Evolutionary conservation across 2,797 vertebrate genomes (phyloP), one percentile per base, ranked within the genome.

Genomic region (Buphagus erythrorhynchus): DNA sequence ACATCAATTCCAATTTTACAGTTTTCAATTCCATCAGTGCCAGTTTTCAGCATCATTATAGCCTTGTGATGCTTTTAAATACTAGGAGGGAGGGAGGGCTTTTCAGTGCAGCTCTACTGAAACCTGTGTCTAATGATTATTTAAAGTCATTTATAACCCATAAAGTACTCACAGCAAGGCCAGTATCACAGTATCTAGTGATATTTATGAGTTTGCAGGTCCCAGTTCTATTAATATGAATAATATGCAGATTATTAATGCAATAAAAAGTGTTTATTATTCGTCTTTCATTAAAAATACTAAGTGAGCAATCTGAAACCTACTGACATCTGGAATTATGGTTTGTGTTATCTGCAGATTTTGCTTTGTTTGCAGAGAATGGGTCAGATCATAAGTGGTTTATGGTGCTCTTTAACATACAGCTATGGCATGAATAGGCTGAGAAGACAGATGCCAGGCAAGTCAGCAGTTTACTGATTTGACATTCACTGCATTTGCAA

Each of bases 111-210:
- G 43, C 40, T 90, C 28, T 49, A 78, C 36, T 86, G 79, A 83
- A 95, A 86, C 28, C 61, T 75, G 18, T 62, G 7, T 72, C 73
- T 80, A 88, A 88, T 72, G 49, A 40, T 93, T 87, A 85, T 67
- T 76, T 96, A 18, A 93, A 93, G 62, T 79, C 61, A 86, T 94
- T 96, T 92, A 86, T 86, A 92, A 93, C 33, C 51, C 68, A 92
- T 88, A 93, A 91, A 92, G 28, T 62, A 86, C 45, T 78, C 68
- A 46, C 52, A 61, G 54, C 43, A 62, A 91, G 61, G 51, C 72
- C 58, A 66, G 49, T 71, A 80, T 92, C 84, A 83, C 66, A 90
- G 62, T 49, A 87, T 66, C 72, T 86, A 82, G 38, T 46, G 35
- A 35, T 79, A 91, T 93, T 91, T 88, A 95, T 90, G 91, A 87